phyloP scores from a whole-genome alignment of 2,888 invertebrate species.

The Podotricha telesiphe region DNA sequence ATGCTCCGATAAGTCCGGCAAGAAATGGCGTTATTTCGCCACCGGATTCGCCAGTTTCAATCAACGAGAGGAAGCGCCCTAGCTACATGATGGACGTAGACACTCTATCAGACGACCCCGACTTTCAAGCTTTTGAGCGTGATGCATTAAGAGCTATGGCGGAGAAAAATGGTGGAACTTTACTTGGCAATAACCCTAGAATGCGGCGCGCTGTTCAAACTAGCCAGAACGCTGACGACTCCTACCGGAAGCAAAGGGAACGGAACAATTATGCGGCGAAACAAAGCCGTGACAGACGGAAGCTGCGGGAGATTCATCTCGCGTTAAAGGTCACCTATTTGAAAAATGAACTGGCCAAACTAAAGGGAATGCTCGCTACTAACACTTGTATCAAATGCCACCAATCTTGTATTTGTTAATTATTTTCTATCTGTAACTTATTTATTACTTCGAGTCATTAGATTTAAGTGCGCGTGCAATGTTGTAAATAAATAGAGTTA shows the following conservation, averaged over 20 bases:
- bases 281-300: constrained; percentile 93
- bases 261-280: constrained; percentile 98
- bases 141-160: constrained; percentile 87
- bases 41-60: constrained; percentile 45
- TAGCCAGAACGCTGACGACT: constrained; percentile 85
- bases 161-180: constrained; percentile 83
- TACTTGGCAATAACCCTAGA: constrained; percentile 85
- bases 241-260: constrained; percentile 93
- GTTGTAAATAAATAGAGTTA: constrained; percentile 39
- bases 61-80: constrained; percentile 42
- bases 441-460: constrained; percentile 27
- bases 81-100: constrained; percentile 80
- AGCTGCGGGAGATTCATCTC: constrained; percentile 96
- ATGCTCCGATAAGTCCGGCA: constrained; percentile 36
- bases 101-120: constrained; percentile 75
- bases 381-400: constrained; percentile 44
- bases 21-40: constrained; percentile 46
- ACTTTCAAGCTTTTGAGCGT: constrained; percentile 88
- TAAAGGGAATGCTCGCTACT: constrained; percentile 56
- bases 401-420: constrained; percentile 37
- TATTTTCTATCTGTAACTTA: neutral
- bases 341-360: constrained; percentile 56
- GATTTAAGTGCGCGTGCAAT: constrained; percentile 41
- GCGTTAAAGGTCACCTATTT: constrained; percentile 94
- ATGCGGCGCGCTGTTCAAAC: constrained; percentile 86